Percentiles rank a stretch among this genome's conserved stretches.
These are phyloP conservation scores for Dendrolimus kikuchii DNA, from an alignment of 1,140 invertebrate species.

Conservation along the genomic window DNA sequence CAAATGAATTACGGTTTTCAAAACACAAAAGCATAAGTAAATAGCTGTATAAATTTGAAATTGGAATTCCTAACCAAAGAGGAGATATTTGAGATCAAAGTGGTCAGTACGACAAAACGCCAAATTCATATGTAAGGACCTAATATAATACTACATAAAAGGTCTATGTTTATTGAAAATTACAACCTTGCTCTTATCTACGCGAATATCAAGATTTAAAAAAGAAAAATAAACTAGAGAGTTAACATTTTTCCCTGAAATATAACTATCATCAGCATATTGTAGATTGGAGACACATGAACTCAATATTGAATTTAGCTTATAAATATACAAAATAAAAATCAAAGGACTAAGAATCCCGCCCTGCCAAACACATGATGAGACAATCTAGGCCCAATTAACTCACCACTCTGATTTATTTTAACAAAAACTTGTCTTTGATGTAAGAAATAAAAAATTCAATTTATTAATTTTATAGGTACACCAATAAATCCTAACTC, in stretches of 20 bases:
- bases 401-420: slow-evolving; percentile 3
- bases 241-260: neutral
- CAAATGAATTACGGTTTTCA: too few species aligned
- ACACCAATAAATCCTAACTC: slow-evolving; percentile 10
- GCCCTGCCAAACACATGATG: slow-evolving; percentile 16
- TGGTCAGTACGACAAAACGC: too few species aligned
- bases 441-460: slow-evolving; percentile 19
- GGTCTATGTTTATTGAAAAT: slow-evolving; percentile 4
- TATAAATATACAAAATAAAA: slow-evolving; percentile 18
- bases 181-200: slow-evolving; percentile 11
- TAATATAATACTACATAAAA: neutral
- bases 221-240: slow-evolving; percentile 8
- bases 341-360: slow-evolving; percentile 18
- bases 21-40: too few species aligned
- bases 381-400: slow-evolving; percentile 14
- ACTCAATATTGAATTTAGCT: slow-evolving; percentile 14
- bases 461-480: slow-evolving; percentile 16
- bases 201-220: slow-evolving; percentile 8
- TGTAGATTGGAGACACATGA: slow-evolving; percentile 16
- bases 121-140: too few species aligned
- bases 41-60: too few species aligned
- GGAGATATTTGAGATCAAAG: too few species aligned
- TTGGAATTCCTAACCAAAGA: too few species aligned
- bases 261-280: slow-evolving; percentile 23
- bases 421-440: slow-evolving; percentile 16